These are phyloP conservation scores for Tenrec ecaudatus DNA, from an alignment of 2,113 vertebrate genomes.

Conservation along the genomic window DNA sequence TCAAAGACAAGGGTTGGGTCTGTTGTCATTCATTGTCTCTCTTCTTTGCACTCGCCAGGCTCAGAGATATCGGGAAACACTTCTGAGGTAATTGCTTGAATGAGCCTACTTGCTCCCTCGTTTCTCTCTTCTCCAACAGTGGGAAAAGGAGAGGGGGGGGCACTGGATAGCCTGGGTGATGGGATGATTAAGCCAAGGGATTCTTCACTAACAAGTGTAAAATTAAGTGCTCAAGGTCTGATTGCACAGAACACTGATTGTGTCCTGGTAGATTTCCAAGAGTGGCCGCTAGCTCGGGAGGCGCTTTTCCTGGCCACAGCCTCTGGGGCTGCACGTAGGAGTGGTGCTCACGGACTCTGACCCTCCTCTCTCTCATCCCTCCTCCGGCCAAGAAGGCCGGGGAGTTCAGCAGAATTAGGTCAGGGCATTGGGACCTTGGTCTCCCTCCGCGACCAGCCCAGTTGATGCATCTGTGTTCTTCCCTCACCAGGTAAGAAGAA, in stretches of 20 bases:
- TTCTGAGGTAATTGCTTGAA: constrained; percentile 31
- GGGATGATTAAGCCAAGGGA: constrained; percentile 88
- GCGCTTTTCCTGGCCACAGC: not conserved
- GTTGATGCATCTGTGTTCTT: constrained; percentile 69
- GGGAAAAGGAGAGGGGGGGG: not conserved
- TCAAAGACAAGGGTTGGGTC: not conserved
- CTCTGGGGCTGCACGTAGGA: constrained; percentile 10
- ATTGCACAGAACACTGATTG: constrained; percentile 91
- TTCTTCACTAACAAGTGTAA: constrained; percentile 88
- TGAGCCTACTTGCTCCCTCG: not conserved
- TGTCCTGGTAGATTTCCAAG: constrained; percentile 89
- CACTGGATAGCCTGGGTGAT: constrained; percentile 67
- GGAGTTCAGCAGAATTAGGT: not conserved
- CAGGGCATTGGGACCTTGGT: not conserved
- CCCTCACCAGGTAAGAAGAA: constrained; percentile 97
- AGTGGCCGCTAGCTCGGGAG: not conserved
- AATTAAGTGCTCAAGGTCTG: constrained; percentile 91
- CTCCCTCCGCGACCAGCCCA: not conserved
- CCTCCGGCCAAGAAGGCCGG: constrained; percentile 32
- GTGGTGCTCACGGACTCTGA: not conserved
- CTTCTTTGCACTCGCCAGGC: not conserved
- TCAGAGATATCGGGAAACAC: not conserved
- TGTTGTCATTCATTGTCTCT: not conserved
- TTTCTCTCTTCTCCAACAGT: constrained; percentile 29
- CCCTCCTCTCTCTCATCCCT: not conserved